Evolutionary conservation across 2,113 vertebrate species (phyloP).

Genomic region (Sigmodon hispidus): DNA sequence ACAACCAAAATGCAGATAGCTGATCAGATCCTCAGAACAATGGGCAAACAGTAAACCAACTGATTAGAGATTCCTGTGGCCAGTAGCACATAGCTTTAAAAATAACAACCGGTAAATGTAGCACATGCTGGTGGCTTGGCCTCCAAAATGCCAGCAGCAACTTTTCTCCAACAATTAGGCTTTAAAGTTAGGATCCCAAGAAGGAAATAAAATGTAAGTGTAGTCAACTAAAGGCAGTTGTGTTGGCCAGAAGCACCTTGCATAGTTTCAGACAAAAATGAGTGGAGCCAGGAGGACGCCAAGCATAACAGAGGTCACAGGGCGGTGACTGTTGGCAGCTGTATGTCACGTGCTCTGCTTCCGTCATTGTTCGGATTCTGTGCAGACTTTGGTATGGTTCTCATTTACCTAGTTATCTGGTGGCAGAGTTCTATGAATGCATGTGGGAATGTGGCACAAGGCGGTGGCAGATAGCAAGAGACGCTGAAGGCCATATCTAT

Average conservation of each 20-base stretch:
- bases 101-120: not conserved
- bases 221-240: not conserved
- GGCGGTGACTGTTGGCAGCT: not conserved
- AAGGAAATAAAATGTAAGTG: conserved; percentile 29
- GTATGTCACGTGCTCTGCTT: fast-evolving
- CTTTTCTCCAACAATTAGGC: conserved; percentile 29
- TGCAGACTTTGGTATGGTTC: too few relatives aligned
- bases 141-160: conserved; percentile 32
- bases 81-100: not conserved
- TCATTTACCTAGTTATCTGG: too few relatives aligned
- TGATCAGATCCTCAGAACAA: not conserved
- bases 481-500: too few relatives aligned
- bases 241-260: not conserved
- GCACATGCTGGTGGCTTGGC: not conserved
- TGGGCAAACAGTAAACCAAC: not conserved
- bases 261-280: not conserved
- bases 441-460: too few relatives aligned
- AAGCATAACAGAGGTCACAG: not conserved
- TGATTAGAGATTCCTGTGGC: not conserved
- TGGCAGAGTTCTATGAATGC: too few relatives aligned
- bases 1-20: conserved; percentile 4
- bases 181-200: conserved; percentile 36
- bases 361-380: too few relatives aligned
- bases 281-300: not conserved
- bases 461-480: too few relatives aligned